phyloP scores from a whole-genome alignment of 2,888 invertebrate species.

The Diarsia brunnea region DNA sequence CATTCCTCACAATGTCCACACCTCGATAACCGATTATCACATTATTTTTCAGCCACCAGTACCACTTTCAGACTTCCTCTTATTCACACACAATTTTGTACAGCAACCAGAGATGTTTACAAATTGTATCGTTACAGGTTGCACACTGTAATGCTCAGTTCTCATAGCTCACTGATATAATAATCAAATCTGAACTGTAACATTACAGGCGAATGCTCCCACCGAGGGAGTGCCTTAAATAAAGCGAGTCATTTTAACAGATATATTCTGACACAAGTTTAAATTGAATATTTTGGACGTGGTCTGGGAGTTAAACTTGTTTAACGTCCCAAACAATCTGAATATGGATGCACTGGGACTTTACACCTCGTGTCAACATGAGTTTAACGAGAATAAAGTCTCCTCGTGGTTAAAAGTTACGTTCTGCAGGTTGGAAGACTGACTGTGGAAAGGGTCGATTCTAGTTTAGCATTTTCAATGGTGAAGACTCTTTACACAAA shows the following conservation, averaged over 20 bases:
- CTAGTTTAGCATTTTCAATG: not conserved
- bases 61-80: too few species aligned
- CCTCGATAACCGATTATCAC: too few species aligned
- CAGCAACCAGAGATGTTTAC: not conserved
- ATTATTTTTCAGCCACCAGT: too few species aligned
- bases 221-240: not conserved
- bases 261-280: constrained; percentile 14
- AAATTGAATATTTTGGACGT: constrained; percentile 41
- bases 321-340: not conserved
- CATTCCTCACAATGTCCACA: too few species aligned
- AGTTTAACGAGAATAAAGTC: not conserved
- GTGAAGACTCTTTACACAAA: not conserved
- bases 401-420: not conserved
- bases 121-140: too few species aligned
- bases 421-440: not conserved
- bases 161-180: not conserved
- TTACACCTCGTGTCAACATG: not conserved
- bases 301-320: constrained; percentile 2
- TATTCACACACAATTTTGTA: not conserved
- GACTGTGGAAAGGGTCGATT: not conserved
- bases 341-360: not conserved
- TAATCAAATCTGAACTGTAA: not conserved
- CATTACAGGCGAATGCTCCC: not conserved
- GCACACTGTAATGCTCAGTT: not conserved
- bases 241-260: constrained; percentile 2